Evolutionary conservation across 2,113 vertebrate species (phyloP), one percentile per base, ranked within the genome.

Genomic region (Peromyscus leucopus): DNA sequence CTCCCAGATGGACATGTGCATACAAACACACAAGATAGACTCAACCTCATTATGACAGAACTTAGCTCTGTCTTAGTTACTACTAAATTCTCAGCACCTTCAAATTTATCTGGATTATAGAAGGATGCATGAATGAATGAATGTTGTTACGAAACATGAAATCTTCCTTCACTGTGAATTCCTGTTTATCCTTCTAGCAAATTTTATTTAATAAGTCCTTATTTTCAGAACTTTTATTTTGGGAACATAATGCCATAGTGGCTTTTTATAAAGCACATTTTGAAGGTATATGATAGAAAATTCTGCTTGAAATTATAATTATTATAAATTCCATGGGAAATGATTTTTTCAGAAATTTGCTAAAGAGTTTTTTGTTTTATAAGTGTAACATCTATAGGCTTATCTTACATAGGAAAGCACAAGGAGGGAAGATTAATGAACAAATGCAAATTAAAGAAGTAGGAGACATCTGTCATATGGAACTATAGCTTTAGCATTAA

Each of bases 401-500:
- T 97, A 96, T 88, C 75, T 97, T 94, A 95, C 39, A 42, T 88
- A 72, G 51, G 96, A 89, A 71, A 78, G 97, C 94, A 93, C 55
- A 78, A 95, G 82, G 42, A 39, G 26, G 65, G 92, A 95, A 98
- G 94, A 97, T 98, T 94, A 97, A 97, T 96, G 96, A 95, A 91
- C 91, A 93, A 71, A 33, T 91, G n/a, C 11, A 69, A 97, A 96
- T 90, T 96, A 95, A 71, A 86, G 91, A 98, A 96, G 42, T 2
- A 48, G 79, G 16, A 96, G 36, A 89, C 91, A 97, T 96, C 88
- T 91, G 96, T 96, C 86, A 89, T 69, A n/a, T 74, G 55, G 22
- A 94, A 61, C 75, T 97, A 39, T 83, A 89, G 89, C 39, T 93
- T 94, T 92, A 88, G 94, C 97, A 94, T 94, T 97, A 96, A 72